Evolutionary conservation across 2,797 vertebrate genomes (phyloP), one percentile per base, ranked within the genome.

Genomic region (Notolabrus celidotus): DNA sequence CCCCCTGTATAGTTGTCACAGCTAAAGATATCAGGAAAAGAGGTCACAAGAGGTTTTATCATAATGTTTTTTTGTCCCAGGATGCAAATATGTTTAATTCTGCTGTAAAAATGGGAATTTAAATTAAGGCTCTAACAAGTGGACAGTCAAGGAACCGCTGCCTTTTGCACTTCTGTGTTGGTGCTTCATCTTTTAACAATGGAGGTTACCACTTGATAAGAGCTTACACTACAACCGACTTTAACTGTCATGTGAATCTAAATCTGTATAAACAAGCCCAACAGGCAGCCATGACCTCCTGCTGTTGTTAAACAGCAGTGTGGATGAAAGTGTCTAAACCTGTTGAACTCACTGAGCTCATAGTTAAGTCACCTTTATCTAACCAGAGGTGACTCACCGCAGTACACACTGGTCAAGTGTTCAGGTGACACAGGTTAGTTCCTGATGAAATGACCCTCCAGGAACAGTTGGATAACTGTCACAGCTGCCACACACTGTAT

Each of bases 361-460:
- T 17, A 41, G 6, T 46, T 33, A 29, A 27, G n/a, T 17, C 23
- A 33, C n/a, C 46, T 51, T 34, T 22, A 34, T 33, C 19, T 22
- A 47, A 57, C 41, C 5, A 10, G 10, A 55, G 33, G 31, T 11
- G 25, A 27, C 3, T 54, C 7, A 34, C 10, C 46, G 43, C 39
- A 6, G 45, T 52, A 27, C 19, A 63, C 39, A 34, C 56, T 19
- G 22, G 42, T 29, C 62, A 0, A 12, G n/a, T 64, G 3, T 47
- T 14, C 19, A 8, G 17, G 49, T 71, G 57, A 66, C 52, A 11
- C 49, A 73, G 75, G 63, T 57, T 29, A 33, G 42, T 52, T 55
- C n/a, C 67, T 20, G 41, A 59, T 46, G 29, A 70, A 38, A 36
- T 11, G 62, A 68, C 50, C 67, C 42, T 2, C 49, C 31, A 45